Percentiles rank a stretch among this genome's conserved stretches.
These are phyloP conservation scores for Henicopernis longicauda DNA, from an alignment of 2,113 vertebrate species.

Conservation along the genomic window DNA sequence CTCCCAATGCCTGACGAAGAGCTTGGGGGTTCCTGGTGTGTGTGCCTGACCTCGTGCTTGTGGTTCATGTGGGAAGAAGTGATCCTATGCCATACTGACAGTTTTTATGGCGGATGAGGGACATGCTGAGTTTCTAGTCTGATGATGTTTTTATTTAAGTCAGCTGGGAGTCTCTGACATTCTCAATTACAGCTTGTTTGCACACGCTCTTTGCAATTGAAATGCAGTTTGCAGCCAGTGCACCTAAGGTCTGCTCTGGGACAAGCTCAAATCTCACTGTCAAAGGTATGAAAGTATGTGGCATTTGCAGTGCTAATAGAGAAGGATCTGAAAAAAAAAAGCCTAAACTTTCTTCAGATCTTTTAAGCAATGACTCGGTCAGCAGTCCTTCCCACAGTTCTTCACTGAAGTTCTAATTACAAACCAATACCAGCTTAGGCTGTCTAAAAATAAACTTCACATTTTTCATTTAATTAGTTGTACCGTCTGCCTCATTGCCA, in stretches of 20 bases:
- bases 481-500: neutral
- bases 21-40: neutral
- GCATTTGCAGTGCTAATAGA: conserved; percentile 57
- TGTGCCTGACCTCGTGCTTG: neutral
- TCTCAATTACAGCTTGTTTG: conserved; percentile 26
- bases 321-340: neutral
- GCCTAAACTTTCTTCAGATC: neutral
- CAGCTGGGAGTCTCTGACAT: conserved; percentile 35
- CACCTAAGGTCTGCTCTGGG: neutral
- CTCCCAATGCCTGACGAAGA: accelerated
- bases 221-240: neutral
- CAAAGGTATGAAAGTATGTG: neutral
- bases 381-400: neutral
- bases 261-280: neutral
- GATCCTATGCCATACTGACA: neutral
- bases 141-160: neutral
- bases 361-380: neutral
- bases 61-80: neutral
- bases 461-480: neutral
- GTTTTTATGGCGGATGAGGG: neutral
- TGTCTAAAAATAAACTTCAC: conserved; percentile 11
- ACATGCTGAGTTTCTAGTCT: neutral
- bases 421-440: neutral
- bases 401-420: neutral
- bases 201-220: conserved; percentile 1